These are phyloP conservation scores for Nyctalus aviator DNA, from an alignment of 2,797 vertebrate genomes.

Conservation along the genomic window DNA sequence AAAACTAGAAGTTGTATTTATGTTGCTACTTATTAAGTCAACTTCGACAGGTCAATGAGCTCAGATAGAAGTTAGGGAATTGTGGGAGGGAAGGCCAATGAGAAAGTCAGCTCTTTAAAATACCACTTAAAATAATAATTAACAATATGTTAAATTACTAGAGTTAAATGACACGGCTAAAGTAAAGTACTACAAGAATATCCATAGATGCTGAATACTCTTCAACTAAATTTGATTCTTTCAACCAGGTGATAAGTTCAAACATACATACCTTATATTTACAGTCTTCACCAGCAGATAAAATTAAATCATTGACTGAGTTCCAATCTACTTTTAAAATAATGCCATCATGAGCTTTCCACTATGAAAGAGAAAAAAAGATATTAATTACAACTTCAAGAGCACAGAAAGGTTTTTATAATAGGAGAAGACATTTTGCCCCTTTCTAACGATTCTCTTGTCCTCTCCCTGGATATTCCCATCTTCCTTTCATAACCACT, in stretches of 20 bases:
- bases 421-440: not conserved
- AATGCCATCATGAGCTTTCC: slow-evolving; percentile 98
- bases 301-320: slow-evolving; percentile 95
- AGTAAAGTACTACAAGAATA: slow-evolving; percentile 47
- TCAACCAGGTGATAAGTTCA: not conserved
- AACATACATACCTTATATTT: slow-evolving; percentile 94
- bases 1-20: slow-evolving; percentile 32
- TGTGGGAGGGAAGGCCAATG: not conserved
- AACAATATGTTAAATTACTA: slow-evolving; percentile 41
- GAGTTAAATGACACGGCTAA: slow-evolving; percentile 35
- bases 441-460: slow-evolving; percentile 8
- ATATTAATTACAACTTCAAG: slow-evolving; percentile 12
- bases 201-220: slow-evolving; percentile 40
- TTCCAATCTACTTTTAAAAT: slow-evolving; percentile 98
- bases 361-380: slow-evolving; percentile 87
- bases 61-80: too few species aligned
- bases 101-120: slow-evolving; percentile 58
- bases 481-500: not conserved
- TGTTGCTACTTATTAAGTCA: slow-evolving; percentile 56
- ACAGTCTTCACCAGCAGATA: slow-evolving; percentile 97
- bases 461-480: not conserved
- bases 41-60: slow-evolving; percentile 9
- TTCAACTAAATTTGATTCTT: slow-evolving; percentile 17
- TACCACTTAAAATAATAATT: slow-evolving; percentile 50
- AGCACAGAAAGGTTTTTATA: not conserved